Conservation (phyloP, 2,888 invertebrate genomes). For the Nymphalis polychloros region DNA sequence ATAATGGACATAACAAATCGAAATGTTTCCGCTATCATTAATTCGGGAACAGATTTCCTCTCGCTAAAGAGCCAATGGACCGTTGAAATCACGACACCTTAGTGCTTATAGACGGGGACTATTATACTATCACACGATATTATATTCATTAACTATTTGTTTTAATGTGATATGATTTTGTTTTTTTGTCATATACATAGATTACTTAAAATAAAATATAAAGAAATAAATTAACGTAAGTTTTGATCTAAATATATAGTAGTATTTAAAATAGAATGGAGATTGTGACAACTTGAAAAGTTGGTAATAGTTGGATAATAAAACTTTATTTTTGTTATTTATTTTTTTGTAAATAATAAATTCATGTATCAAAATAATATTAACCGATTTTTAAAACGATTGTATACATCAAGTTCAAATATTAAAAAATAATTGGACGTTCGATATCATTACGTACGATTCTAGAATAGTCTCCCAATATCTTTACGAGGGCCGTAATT, state of each 20-base stretch:
- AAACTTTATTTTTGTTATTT: no score
- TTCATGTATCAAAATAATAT: no score
- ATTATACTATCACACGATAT: slow-evolving; percentile 43
- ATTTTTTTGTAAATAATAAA: no score
- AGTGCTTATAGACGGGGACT: slow-evolving; percentile 42
- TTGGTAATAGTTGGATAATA: no score
- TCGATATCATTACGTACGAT: slow-evolving; percentile 22
- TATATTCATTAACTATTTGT: neutral
- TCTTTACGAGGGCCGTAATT: slow-evolving; percentile 67
- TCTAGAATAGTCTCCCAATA: slow-evolving; percentile 50
- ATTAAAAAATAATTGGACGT: neutral
- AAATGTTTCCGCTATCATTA: slow-evolving; percentile 65
- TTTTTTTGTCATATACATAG: no score
- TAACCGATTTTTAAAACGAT: neutral
- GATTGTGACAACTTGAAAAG: no score
- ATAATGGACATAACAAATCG: slow-evolving; percentile 50
- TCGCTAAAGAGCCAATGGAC: slow-evolving; percentile 53
- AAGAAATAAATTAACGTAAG: no score
- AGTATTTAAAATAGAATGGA: no score
- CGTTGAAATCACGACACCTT: slow-evolving; percentile 67
- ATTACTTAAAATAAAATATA: no score
- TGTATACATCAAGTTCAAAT: no score
- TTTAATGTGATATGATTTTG: no score
- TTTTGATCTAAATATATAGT: no score
- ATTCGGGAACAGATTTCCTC: slow-evolving; percentile 57